Evolutionary conservation across 2,888 invertebrate genomes (phyloP), one percentile per base, ranked within the genome.

Genomic region (Mesopsocus fuscifrons): DNA sequence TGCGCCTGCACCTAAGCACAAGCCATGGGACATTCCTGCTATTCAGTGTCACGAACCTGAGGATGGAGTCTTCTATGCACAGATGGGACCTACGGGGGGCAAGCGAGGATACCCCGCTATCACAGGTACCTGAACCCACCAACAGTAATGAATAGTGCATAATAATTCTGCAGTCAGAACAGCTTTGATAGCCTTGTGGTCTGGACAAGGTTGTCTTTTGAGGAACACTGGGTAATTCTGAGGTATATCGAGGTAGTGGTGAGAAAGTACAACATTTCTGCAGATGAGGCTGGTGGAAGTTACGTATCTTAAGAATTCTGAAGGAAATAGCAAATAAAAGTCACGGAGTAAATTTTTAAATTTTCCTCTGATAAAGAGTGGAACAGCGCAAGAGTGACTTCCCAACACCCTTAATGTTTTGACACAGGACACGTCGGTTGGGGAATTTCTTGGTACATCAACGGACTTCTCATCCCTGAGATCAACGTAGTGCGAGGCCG

Each of bases 361-460:
- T 41, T 41, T 51, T 51, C n/a, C n/a, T n/a, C n/a, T n/a, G n/a
- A n/a, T n/a, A n/a, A n/a, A n/a, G n/a, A n/a, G n/a, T n/a, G n/a
- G n/a, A n/a, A n/a, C n/a, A n/a, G n/a, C n/a, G n/a, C n/a, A n/a
- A n/a, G n/a, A n/a, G n/a, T n/a, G n/a, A n/a, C n/a, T n/a, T n/a
- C n/a, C n/a, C n/a, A n/a, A n/a, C n/a, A n/a, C n/a, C n/a, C n/a
- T n/a, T n/a, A n/a, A n/a, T n/a, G n/a, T n/a, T n/a, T n/a, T n/a
- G n/a, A n/a, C n/a, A 51, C 52, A 87, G 88, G 88, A 48, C 85
- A 87, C 59, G 87, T 88, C 15, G 89, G 89, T 26, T 89, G 89
- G 89, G 89, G 91, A 21, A 81, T 89, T 48, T 78, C 84, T 0
- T 91, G 88, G 88, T 92, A 87, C 66, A 85, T 92, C 56, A 91